Evolutionary conservation across 2,113 vertebrate species (phyloP), one percentile per base, ranked within the genome.

Genomic region (Tetrax tetrax): DNA sequence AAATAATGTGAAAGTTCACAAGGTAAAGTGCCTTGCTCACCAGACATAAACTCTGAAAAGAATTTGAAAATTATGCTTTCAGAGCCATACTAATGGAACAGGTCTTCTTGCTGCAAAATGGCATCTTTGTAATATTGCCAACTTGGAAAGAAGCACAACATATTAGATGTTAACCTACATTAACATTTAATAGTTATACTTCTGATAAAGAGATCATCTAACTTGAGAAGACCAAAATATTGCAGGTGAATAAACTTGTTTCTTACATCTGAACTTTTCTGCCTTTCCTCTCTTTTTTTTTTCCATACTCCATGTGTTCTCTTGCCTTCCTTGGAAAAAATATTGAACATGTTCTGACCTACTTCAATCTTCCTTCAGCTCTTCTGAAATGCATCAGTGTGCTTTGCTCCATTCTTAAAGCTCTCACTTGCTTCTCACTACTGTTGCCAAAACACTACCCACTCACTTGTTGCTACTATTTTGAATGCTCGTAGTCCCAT

Each of bases 1-100:
- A 51, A 90, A n/a, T 92, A 90, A 95, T 68, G 56, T 89, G 85
- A 88, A 96, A 94, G 88, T 94, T 96, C 85, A 78, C 48, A 87
- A 92, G 48, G 68, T 87, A 83, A 95, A 95, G 20, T 90, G 51
- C 22, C 38, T 88, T 86, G 38, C 47, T 90, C 56, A 78, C 47
- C 35, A 78, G 38, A 33, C 37, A 68, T 75, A 95, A 92, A 70
- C n/a, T 92, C 78, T 66, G 54, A 80, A 95, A 84, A 96, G 2
- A n/a, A 47, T 90, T 95, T 80, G 31, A 66, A 96, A 94, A 96
- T 77, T 41, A 83, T 66, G 12, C 28, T 85, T 93, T 75, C 59
- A 93, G 59, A 86, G 8, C 14, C 21, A 50, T 23, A 74, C 13
- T 77, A 15, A 35, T 86, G 41, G 81, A 93, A 90, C 23, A 70